Percentiles rank a stretch among this genome's conserved stretches.
These are phyloP conservation scores for Trichogramma pretiosum DNA, from an alignment of 1,140 invertebrate species.

Conservation along the genomic window DNA sequence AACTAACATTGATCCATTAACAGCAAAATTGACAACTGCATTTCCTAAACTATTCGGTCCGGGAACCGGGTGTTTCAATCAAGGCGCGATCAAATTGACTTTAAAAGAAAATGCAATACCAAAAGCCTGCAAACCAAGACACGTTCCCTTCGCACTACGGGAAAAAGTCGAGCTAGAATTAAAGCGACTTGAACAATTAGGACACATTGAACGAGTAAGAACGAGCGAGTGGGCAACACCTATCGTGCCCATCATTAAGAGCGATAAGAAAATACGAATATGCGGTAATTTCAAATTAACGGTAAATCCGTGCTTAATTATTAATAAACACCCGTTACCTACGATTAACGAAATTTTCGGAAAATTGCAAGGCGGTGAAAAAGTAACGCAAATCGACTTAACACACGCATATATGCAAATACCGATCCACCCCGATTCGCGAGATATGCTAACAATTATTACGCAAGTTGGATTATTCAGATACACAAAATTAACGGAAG, in stretches of 20 bases:
- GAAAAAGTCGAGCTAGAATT: constrained; percentile 1
- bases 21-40: too few relatives aligned
- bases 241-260: constrained; percentile 43
- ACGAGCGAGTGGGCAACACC: constrained; percentile 44
- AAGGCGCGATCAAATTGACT: background rate
- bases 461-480: constrained; percentile 34
- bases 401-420: constrained; percentile 38
- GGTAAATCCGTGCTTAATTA: constrained; percentile 32
- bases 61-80: too few relatives aligned
- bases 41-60: too few relatives aligned
- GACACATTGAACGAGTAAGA: constrained; percentile 13
- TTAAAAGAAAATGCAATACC: constrained; percentile 8
- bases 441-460: constrained; percentile 30
- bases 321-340: constrained; percentile 35
- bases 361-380: constrained; percentile 24
- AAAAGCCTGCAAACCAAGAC: background rate
- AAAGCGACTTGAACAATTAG: background rate
- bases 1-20: too few relatives aligned
- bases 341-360: constrained; percentile 26
- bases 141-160: background rate
- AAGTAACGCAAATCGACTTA: constrained; percentile 34
- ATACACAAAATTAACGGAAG: constrained; percentile 30
- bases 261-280: constrained; percentile 38
- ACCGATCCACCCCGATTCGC: constrained; percentile 25
- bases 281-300: constrained; percentile 46